Conservation (phyloP, 2,888 invertebrate species). For the Patella pellucida region DNA sequence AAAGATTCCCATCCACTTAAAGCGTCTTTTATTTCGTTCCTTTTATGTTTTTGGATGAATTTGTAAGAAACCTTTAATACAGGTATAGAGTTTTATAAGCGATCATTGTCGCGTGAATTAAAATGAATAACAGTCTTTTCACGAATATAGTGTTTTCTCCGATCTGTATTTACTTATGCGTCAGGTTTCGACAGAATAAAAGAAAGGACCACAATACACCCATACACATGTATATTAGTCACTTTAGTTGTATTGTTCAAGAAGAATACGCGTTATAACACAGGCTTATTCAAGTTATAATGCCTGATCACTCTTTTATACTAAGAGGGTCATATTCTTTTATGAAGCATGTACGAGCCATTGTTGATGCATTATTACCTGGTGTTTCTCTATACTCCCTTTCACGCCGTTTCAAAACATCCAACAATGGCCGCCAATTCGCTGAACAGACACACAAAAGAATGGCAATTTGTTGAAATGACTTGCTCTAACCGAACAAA, state of each 20-base stretch:
- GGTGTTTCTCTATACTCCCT: background rate
- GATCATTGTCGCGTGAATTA: constrained; percentile 8
- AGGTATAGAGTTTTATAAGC: constrained; percentile 10
- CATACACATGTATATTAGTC: constrained; percentile 9
- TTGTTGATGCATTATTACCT: constrained; percentile 5
- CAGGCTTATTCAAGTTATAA: background rate
- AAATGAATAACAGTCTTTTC: constrained; percentile 10
- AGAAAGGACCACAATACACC: background rate
- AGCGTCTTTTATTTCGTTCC: background rate
- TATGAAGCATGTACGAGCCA: constrained; percentile 1
- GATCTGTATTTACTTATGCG: constrained; percentile 6
- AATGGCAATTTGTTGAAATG: constrained; percentile 11
- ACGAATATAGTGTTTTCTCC: background rate
- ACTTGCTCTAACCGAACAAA: constrained; percentile 3
- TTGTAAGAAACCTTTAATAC: constrained; percentile 7
- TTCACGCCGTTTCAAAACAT: constrained; percentile 10
- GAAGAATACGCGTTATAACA: no score
- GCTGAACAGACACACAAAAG: background rate
- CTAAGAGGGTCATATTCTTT: constrained; percentile 3
- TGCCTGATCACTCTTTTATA: constrained; percentile 3
- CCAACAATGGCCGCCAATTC: background rate
- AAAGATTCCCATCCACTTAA: background rate
- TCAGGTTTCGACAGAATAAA: constrained; percentile 2
- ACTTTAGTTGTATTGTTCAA: background rate
- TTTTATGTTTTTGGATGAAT: constrained; percentile 2